phyloP scores from a whole-genome alignment of 2,113 vertebrate genomes.

The Passer domesticus region DNA sequence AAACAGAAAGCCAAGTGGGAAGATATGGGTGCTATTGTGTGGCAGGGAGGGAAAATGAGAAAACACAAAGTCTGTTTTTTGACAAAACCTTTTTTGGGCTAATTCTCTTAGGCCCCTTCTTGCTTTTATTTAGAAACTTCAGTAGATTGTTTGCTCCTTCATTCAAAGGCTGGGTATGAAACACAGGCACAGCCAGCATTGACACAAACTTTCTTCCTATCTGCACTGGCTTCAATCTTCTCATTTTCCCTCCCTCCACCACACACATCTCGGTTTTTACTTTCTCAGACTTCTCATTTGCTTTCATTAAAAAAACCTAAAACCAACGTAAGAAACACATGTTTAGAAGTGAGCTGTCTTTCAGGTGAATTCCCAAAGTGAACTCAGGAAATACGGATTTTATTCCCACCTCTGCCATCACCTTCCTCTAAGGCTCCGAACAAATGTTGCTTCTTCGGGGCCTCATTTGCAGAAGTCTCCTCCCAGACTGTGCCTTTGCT shows the following conservation, averaged over 20 bases:
- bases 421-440: background rate
- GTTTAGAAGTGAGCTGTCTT: background rate
- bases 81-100: background rate
- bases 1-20: background rate
- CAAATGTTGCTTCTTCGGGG: rapidly evolving
- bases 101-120: background rate
- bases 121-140: background rate
- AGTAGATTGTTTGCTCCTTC: background rate
- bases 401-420: background rate
- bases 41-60: background rate
- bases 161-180: background rate
- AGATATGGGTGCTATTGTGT: background rate
- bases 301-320: background rate
- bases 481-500: background rate
- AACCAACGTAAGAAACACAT: background rate
- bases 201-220: background rate
- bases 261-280: background rate
- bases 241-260: background rate
- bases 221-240: background rate
- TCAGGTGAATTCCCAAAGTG: background rate
- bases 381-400: background rate
- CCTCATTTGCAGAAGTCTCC: background rate
- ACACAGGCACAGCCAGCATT: background rate
- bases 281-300: background rate
- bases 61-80: background rate